phyloP scores from a whole-genome alignment of 2,888 invertebrate genomes.

The Dasysyrphus tricinctus region DNA sequence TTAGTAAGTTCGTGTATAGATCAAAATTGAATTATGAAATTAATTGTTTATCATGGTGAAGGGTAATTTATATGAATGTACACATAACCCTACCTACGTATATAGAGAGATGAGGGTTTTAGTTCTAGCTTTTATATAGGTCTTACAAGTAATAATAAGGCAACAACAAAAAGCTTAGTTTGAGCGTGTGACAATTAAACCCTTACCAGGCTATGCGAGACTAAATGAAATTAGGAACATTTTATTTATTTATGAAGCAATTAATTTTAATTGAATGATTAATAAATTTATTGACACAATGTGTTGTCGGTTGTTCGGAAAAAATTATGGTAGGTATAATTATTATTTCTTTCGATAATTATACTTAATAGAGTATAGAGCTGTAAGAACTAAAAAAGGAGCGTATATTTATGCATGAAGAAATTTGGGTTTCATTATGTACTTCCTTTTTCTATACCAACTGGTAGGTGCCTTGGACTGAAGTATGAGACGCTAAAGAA shows the following conservation, averaged over 20 bases:
- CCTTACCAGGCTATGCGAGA: neutral
- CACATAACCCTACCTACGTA: too few relatives aligned
- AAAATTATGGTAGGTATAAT: neutral
- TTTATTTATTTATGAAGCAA: conserved; percentile 40
- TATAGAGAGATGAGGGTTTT: neutral
- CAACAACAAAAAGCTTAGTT: neutral
- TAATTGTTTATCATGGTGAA: conserved; percentile 41
- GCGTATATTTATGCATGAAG: too few relatives aligned
- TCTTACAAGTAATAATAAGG: neutral
- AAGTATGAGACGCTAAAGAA: too few relatives aligned
- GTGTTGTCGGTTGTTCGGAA: neutral
- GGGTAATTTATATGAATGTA: too few relatives aligned
- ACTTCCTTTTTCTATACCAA: too few relatives aligned
- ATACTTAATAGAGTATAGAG: neutral
- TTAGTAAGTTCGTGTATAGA: conserved; percentile 54
- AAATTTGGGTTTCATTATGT: too few relatives aligned
- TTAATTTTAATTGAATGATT: conserved; percentile 58
- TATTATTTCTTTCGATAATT: neutral
- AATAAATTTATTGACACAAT: conserved; percentile 12
- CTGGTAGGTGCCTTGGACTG: too few relatives aligned
- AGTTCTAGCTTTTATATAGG: neutral
- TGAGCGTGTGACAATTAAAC: neutral
- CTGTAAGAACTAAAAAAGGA: neutral
- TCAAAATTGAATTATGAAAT: conserved; percentile 71
- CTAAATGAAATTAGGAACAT: conserved; percentile 26